Conservation (phyloP, 1,140 invertebrate species). For the Gyrodactylus bullatarudis region DNA sequence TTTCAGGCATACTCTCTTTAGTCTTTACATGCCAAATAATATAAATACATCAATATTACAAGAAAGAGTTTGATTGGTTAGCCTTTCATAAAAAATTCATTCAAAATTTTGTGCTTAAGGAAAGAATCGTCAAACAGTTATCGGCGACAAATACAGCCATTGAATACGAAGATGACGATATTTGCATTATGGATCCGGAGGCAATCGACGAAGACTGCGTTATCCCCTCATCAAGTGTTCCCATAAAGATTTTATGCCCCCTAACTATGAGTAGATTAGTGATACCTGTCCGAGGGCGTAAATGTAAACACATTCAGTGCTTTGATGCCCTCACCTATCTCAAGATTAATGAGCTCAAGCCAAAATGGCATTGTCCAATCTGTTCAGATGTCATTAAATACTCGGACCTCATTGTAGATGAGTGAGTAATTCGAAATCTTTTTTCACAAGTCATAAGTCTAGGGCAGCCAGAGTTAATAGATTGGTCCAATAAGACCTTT, state of each 20-base stretch:
- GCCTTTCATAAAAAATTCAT: too few relatives aligned
- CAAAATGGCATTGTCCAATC: conserved; percentile 86
- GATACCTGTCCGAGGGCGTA: conserved; percentile 49
- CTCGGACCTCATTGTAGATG: background rate
- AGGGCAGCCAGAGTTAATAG: too few relatives aligned
- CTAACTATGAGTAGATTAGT: conserved; percentile 65
- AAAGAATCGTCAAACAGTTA: background rate
- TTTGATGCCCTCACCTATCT: conserved; percentile 75
- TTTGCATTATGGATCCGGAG: background rate
- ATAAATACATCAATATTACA: background rate
- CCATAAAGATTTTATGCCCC: background rate
- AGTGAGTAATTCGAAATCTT: too few relatives aligned
- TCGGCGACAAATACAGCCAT: background rate
- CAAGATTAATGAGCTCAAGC: conserved; percentile 91
- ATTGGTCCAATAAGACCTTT: too few relatives aligned
- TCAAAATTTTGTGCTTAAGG: too few relatives aligned
- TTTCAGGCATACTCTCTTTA: too few relatives aligned
- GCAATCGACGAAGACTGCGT: background rate
- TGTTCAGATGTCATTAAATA: conserved; percentile 24
- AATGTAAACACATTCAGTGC: conserved; percentile 76
- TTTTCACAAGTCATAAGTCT: too few relatives aligned
- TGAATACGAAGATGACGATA: background rate
- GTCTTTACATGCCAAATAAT: background rate
- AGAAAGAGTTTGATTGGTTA: too few relatives aligned
- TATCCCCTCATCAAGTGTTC: background rate